phyloP scores from a whole-genome alignment of 2,797 vertebrate genomes.

The Leucoraja ocellata region DNA sequence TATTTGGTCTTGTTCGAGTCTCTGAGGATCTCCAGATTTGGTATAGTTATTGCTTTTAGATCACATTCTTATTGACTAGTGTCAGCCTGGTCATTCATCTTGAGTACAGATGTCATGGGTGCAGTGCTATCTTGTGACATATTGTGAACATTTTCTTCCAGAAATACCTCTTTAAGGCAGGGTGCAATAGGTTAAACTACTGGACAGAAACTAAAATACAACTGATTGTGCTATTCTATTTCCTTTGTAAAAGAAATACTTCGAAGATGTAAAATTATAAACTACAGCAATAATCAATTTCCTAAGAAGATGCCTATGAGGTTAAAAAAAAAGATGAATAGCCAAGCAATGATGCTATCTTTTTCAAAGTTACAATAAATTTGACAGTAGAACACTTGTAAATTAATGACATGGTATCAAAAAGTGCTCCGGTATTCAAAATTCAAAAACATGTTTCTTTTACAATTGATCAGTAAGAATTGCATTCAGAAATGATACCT shows the following conservation, averaged over 20 bases:
- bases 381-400: not conserved
- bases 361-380: not conserved
- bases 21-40: constrained; percentile 58
- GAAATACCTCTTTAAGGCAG: constrained; percentile 62
- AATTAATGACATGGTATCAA: not conserved
- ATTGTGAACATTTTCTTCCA: constrained; percentile 63
- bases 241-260: constrained; percentile 11
- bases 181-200: constrained; percentile 69
- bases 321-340: not conserved
- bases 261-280: not conserved
- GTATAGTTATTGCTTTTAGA: constrained; percentile 69
- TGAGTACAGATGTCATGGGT: constrained; percentile 62
- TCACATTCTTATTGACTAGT: constrained; percentile 73
- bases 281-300: constrained; percentile 19
- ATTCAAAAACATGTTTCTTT: not conserved
- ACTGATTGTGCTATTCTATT: constrained; percentile 45
- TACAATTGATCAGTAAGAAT: not conserved
- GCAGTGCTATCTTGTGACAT: constrained; percentile 64
- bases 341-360: not conserved
- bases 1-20: constrained; percentile 50
- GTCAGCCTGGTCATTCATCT: constrained; percentile 72
- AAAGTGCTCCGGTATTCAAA: not conserved
- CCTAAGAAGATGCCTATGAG: not conserved
- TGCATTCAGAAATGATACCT: not conserved
- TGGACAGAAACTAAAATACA: constrained; percentile 51